A percentile compares a stretch with the other conserved stretches of the same genome.
phyloP scores from a whole-genome alignment of 2,888 invertebrate genomes.

The Rhopalosiphum nymphaeae region DNA sequence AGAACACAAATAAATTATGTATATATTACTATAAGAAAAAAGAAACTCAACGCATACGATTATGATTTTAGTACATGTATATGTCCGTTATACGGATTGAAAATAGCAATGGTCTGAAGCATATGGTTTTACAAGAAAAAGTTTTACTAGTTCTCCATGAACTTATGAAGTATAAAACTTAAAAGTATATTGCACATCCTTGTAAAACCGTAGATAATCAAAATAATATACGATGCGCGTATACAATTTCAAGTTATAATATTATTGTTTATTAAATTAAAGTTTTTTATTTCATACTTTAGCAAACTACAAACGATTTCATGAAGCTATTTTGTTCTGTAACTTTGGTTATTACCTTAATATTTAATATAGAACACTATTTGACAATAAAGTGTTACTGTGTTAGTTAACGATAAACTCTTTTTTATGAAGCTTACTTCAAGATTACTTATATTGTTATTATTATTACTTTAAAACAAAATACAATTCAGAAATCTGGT shows the following conservation, averaged over 20 bases:
- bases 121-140: not conserved
- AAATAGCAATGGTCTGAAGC: not conserved
- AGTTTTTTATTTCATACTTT: conserved; percentile 14
- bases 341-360: not conserved
- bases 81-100: not conserved
- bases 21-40: not conserved
- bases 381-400: not conserved
- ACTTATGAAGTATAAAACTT: not conserved
- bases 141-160: not conserved
- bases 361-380: conserved; percentile 7
- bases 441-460: not conserved
- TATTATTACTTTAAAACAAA: conserved; percentile 26
- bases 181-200: not conserved
- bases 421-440: conserved; percentile 7
- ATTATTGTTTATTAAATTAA: conserved; percentile 19
- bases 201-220: conserved; percentile 1
- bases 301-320: not conserved
- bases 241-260: not conserved
- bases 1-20: not conserved
- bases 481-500: not conserved
- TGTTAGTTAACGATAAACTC: not conserved
- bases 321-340: not conserved
- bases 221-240: not conserved
- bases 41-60: not conserved
- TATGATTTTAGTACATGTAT: not conserved